Percentiles rank a stretch among this genome's conserved stretches.
phyloP scores from a whole-genome alignment of 2,113 vertebrate species.

The Lagenorhynchus albirostris region DNA sequence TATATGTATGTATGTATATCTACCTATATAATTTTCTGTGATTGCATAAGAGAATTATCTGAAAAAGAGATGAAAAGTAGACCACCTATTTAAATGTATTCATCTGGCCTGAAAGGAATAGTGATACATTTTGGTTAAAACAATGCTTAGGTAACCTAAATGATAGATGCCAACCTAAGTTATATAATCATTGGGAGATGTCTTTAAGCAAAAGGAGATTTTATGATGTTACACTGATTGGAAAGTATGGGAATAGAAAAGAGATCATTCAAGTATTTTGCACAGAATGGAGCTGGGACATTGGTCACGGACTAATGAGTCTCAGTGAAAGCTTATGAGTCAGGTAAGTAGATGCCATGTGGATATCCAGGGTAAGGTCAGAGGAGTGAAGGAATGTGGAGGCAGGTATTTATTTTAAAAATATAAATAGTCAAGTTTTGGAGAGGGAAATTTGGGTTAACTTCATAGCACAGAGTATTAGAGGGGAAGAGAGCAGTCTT shows the following conservation, averaged over 20 bases:
- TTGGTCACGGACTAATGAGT: neutral
- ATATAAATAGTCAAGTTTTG: neutral
- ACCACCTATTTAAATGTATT: neutral
- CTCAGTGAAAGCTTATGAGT: neutral
- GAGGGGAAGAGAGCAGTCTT: neutral
- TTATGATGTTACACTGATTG: neutral
- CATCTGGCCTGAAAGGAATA: neutral
- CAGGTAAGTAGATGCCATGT: neutral
- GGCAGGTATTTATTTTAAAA: neutral
- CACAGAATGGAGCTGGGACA: neutral
- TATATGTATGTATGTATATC: neutral
- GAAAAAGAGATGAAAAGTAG: neutral
- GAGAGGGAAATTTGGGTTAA: neutral
- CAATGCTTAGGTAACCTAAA: neutral
- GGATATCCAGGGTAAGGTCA: neutral
- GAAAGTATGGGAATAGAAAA: neutral
- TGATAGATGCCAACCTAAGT: neutral
- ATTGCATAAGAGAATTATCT: neutral
- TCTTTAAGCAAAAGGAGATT: neutral
- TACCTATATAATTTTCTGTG: neutral
- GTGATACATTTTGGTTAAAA: neutral
- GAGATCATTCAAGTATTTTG: neutral
- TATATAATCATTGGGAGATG: neutral
- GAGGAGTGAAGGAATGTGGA: neutral
- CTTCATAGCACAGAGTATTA: neutral